Percentiles rank a stretch among this genome's conserved stretches.
Conservation (phyloP, 2,797 vertebrate genomes). For the Remorina albescens region DNA sequence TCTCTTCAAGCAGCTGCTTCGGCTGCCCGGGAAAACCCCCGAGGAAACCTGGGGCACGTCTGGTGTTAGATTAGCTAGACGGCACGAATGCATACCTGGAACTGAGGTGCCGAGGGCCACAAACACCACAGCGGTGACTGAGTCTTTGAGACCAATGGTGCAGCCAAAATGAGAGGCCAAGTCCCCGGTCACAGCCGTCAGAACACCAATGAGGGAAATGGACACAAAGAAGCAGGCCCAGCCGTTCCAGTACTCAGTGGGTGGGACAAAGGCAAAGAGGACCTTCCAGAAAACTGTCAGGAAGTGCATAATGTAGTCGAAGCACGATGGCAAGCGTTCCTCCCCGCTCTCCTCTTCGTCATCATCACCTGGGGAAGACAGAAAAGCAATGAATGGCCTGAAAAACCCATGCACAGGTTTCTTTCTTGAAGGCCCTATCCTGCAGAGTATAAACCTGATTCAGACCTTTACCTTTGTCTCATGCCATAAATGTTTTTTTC, state of each 20-base stretch:
- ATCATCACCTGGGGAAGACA: slow-evolving; percentile 84
- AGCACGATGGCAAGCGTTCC: slow-evolving; percentile 90
- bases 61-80: slow-evolving; percentile 8
- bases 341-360: slow-evolving; percentile 91
- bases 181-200: slow-evolving; percentile 91
- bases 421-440: background rate
- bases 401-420: background rate
- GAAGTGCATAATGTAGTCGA: slow-evolving; percentile 94
- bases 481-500: background rate
- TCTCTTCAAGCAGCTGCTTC: slow-evolving; percentile 49
- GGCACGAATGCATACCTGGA: slow-evolving; percentile 82
- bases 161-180: slow-evolving; percentile 91
- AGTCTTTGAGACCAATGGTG: slow-evolving; percentile 91
- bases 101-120: slow-evolving; percentile 91
- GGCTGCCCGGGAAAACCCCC: slow-evolving; percentile 22
- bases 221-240: slow-evolving; percentile 92
- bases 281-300: slow-evolving; percentile 93
- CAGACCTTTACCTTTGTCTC: background rate
- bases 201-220: slow-evolving; percentile 88
- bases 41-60: slow-evolving; percentile 16
- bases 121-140: slow-evolving; percentile 91
- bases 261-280: slow-evolving; percentile 91
- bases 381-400: slow-evolving; percentile 11
- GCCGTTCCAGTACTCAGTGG: slow-evolving; percentile 92
- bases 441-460: background rate